Evolutionary conservation across 2,888 invertebrate genomes (phyloP), one percentile per base, ranked within the genome.

Genomic region (Spodoptera exigua): DNA sequence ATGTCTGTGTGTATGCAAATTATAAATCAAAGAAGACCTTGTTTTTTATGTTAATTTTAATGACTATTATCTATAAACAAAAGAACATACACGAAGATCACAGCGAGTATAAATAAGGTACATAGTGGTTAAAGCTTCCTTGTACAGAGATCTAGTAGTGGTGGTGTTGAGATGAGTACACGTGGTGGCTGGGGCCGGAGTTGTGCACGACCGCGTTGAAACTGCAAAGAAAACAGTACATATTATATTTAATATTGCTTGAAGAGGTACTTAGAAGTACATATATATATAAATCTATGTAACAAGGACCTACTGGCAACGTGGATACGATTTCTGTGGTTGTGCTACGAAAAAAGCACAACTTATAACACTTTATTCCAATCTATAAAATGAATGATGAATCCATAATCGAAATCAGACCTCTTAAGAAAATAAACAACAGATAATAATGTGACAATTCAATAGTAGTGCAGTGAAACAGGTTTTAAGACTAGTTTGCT

Each of bases 161-260:
- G 63, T 92, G 92, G 64, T 89, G 83, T 55, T 92, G 92, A 49
- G 92, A 89, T 0, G 90, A 88, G 82, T 92, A 91, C 14, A 89
- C 83, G 75, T 93, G 91, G 55, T 92, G 93, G 83, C 90, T 92
- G 72, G 93, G 92, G 0, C 93, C 93, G 59, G 93, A 93, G 87
- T 93, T 93, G 70, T 94, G 91, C 32, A 94, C 93, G 53, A 94
- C 89, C 41, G 94, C 93, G 86, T 94, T 93, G 87, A 94, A 94
- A 78, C 94, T 94, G 89, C 18, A 91, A 91, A 17, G 67, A 81
- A 74, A 79, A 72, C 43, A 75, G 9, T 5, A 9, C 2, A 18
- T 18, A 18, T 18, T 3, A 18, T 18, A 3, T 2, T 3, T 18
- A 3, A 18, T 3, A 2, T 18, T 18, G 2, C 2, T 18, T 18